These are phyloP conservation scores for Potamilus streckersoni DNA, from an alignment of 1,140 invertebrate genomes.

Conservation along the genomic window DNA sequence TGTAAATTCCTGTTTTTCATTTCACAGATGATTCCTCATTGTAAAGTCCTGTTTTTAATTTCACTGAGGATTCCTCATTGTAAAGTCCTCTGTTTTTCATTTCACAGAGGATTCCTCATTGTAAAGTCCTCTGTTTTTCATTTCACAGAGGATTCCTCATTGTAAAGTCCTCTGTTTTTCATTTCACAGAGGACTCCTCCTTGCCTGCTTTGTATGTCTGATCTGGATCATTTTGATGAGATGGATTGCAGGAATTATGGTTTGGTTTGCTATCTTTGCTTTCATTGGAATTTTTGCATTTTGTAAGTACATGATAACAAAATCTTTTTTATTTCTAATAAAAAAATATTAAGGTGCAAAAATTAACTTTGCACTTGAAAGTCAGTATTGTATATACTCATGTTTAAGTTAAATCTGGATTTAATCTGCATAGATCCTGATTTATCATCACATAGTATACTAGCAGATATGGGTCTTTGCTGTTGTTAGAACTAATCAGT, in stretches of 20 bases:
- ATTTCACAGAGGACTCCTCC: slow-evolving; percentile 71
- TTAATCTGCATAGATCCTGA: no score
- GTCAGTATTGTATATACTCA: no score
- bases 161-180: slow-evolving; percentile 1
- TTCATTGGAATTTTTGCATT: slow-evolving; percentile 80
- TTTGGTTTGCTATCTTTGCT: slow-evolving; percentile 86
- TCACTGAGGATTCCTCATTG: not conserved
- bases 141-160: no score
- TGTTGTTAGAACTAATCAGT: no score
- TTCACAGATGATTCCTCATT: slow-evolving; percentile 70
- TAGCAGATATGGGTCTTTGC: no score
- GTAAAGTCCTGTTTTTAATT: slow-evolving; percentile 27
- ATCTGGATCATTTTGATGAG: slow-evolving; percentile 90
- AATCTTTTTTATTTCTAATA: not conserved
- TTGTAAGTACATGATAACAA: slow-evolving; percentile 70
- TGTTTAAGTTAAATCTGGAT: no score
- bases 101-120: slow-evolving; percentile 72
- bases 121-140: slow-evolving; percentile 27
- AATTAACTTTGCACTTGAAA: no score
- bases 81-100: not conserved
- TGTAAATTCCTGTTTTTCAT: not conserved
- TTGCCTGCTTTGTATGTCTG: slow-evolving; percentile 80
- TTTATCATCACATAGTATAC: no score
- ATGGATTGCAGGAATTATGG: slow-evolving; percentile 86
- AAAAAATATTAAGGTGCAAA: no score